Percentiles rank a stretch among this genome's conserved stretches.
phyloP scores from a whole-genome alignment of 2,113 vertebrate species.

The Opisthocomus hoazin region DNA sequence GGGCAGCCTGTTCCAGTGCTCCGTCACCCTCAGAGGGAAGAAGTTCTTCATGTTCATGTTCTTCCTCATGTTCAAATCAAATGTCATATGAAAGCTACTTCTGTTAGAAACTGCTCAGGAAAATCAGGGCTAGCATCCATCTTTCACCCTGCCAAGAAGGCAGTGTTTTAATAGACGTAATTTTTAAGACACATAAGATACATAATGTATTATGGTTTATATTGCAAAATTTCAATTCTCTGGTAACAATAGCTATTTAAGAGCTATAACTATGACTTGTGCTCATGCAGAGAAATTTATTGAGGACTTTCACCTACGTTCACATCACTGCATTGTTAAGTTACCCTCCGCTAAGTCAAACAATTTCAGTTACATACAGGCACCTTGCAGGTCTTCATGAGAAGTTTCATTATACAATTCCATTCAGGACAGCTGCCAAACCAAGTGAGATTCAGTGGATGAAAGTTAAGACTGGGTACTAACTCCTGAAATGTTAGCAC shows the following conservation, averaged over 20 bases:
- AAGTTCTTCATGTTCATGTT: no score
- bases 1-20: no score
- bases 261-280: background rate
- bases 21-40: no score
- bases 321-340: background rate
- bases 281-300: background rate
- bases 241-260: background rate
- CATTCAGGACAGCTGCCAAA: background rate
- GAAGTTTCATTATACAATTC: background rate
- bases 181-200: background rate
- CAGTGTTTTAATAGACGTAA: accelerated
- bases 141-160: background rate
- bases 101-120: background rate
- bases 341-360: background rate
- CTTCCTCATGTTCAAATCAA: no score
- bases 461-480: background rate
- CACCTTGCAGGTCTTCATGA: background rate
- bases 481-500: background rate
- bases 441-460: background rate
- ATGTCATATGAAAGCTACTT: background rate
- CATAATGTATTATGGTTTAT: background rate
- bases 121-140: background rate
- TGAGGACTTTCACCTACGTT: background rate
- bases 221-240: background rate
- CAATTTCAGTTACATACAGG: background rate